phyloP scores from a whole-genome alignment of 2,113 vertebrate species.

The Lanius collurio region DNA sequence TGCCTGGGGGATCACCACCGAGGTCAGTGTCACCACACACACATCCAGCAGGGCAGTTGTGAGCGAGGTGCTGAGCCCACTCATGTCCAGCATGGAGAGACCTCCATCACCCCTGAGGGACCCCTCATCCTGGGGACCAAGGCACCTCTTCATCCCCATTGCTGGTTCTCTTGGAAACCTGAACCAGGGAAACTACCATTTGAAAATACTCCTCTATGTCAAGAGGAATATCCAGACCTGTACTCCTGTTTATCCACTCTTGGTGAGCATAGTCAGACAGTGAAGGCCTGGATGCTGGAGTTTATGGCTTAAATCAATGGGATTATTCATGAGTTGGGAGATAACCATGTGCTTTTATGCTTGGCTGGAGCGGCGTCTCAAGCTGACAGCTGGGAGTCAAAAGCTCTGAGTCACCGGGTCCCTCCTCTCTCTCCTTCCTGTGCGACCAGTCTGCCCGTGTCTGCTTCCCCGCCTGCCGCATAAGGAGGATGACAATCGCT shows the following conservation, averaged over 20 bases:
- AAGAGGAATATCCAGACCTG: neutral
- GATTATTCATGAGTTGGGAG: slow-evolving; percentile 54
- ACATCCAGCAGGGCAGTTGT: rapidly evolving
- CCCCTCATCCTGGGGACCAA: neutral
- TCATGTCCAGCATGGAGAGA: rapidly evolving
- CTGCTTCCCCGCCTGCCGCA: slow-evolving; percentile 69
- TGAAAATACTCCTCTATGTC: neutral
- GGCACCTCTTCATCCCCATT: neutral
- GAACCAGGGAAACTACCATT: neutral
- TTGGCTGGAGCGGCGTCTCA: slow-evolving; percentile 34
- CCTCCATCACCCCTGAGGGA: neutral
- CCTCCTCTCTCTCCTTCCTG: slow-evolving; percentile 58
- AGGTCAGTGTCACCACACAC: neutral
- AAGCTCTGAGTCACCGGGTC: slow-evolving; percentile 68
- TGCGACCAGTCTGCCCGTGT: slow-evolving; percentile 67
- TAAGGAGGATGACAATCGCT: slow-evolving; percentile 57
- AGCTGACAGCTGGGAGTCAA: slow-evolving; percentile 58
- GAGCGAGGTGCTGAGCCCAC: neutral
- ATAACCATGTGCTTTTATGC: slow-evolving; percentile 48
- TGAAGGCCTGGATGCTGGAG: slow-evolving; percentile 3
- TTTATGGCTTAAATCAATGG: slow-evolving; percentile 21
- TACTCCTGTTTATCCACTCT: neutral
- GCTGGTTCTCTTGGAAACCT: neutral
- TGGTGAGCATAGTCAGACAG: neutral
- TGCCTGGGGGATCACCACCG: neutral